Evolutionary conservation across 1,140 invertebrate species (phyloP).

Genomic region (Drosophila suzukii): DNA sequence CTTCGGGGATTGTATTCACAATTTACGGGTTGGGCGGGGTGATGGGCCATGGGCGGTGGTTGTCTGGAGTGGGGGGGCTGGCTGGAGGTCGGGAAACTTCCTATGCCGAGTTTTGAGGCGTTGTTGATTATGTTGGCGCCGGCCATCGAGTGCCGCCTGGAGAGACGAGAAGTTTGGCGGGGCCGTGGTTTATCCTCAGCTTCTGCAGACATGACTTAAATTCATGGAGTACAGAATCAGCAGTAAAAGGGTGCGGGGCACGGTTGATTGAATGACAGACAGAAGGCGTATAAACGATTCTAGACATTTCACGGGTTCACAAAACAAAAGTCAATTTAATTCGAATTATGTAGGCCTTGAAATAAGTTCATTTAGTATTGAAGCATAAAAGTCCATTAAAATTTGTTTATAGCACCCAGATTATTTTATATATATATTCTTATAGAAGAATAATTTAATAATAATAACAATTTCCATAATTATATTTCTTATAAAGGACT

Average conservation of each 20-base stretch:
- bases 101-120: constrained; percentile 44
- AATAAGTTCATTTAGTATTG: neutral
- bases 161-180: constrained; percentile 38
- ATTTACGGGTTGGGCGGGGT: neutral
- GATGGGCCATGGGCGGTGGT: neutral
- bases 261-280: constrained; percentile 1
- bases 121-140: constrained; percentile 74
- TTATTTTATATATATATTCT: too few relatives aligned
- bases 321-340: neutral
- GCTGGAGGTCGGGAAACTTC: constrained; percentile 3
- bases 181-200: constrained; percentile 20
- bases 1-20: constrained; percentile 58
- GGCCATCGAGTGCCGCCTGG: constrained; percentile 65
- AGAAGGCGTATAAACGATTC: neutral
- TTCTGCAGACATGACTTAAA: constrained; percentile 26
- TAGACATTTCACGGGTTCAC: neutral
- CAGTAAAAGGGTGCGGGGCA: too few relatives aligned
- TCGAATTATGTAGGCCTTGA: neutral
- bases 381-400: too few relatives aligned
- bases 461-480: too few relatives aligned
- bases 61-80: neutral
- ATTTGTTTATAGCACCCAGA: too few relatives aligned
- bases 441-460: too few relatives aligned
- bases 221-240: neutral
- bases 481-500: too few relatives aligned